phyloP scores from a whole-genome alignment of 2,113 vertebrate species.

The Larimichthys polyactis region DNA sequence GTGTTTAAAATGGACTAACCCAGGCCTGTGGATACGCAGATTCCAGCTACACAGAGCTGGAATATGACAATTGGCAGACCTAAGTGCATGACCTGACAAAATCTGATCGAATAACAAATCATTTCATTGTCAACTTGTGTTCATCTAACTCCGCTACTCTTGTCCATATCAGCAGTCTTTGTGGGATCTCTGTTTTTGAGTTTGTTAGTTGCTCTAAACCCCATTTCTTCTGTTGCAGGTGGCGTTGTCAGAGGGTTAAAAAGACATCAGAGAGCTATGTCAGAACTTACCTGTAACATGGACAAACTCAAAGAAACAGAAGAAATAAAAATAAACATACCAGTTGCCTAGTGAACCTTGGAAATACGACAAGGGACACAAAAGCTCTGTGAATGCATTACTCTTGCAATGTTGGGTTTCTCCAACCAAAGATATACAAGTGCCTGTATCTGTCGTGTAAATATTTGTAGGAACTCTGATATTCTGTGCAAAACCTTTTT shows the following conservation, averaged over 20 bases:
- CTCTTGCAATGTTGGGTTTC: constrained; percentile 95
- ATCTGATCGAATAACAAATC: background rate
- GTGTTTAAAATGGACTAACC: background rate
- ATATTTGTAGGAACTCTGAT: constrained; percentile 92
- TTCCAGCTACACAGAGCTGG: background rate
- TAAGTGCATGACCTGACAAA: background rate
- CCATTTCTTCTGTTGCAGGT: constrained; percentile 81
- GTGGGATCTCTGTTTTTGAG: background rate
- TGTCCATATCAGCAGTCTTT: background rate
- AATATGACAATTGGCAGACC: no score
- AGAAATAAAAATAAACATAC: constrained; percentile 72
- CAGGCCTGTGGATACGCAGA: background rate
- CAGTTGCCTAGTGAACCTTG: constrained; percentile 91
- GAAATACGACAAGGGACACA: constrained; percentile 82
- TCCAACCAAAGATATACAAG: constrained; percentile 99
- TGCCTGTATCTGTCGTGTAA: constrained; percentile 99
- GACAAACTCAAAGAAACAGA: constrained; percentile 61
- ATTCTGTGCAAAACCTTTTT: constrained; percentile 69
- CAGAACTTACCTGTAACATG: constrained; percentile 79
- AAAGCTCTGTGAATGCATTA: constrained; percentile 91
- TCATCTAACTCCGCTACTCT: background rate
- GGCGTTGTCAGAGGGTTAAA: constrained; percentile 94
- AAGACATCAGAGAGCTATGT: constrained; percentile 66
- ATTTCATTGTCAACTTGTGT: background rate
- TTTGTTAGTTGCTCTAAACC: background rate